These are phyloP conservation scores for Odontomachus brunneus DNA, from an alignment of 1,140 invertebrate species.

Conservation along the genomic window DNA sequence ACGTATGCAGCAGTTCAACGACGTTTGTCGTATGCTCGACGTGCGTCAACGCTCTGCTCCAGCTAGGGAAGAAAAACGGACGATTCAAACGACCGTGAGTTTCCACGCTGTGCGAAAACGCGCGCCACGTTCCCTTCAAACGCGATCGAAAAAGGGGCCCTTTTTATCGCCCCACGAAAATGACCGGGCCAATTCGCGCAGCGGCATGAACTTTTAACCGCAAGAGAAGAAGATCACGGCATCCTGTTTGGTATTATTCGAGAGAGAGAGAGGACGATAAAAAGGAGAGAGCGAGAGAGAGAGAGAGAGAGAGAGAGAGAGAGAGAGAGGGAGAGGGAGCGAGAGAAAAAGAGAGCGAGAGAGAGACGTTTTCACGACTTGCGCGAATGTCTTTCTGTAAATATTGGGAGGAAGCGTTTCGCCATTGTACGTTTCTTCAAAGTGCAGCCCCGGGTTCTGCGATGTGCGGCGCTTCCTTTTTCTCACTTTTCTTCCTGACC, in stretches of 20 bases:
- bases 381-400: constrained; percentile 67
- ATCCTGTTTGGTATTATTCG: constrained; percentile 60
- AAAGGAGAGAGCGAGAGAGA: too few species aligned
- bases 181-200: constrained; percentile 17
- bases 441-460: constrained; percentile 69
- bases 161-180: constrained; percentile 16
- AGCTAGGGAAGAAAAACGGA: too few species aligned
- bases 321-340: background rate
- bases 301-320: constrained; percentile 1
- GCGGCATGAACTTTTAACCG: constrained; percentile 28
- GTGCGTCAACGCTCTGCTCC: too few species aligned
- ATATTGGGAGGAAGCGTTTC: constrained; percentile 70
- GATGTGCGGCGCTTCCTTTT: constrained; percentile 73
- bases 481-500: constrained; percentile 72
- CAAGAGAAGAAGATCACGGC: constrained; percentile 12
- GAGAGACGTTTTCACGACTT: constrained; percentile 46
- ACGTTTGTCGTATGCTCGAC: constrained; percentile 5
- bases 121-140: background rate
- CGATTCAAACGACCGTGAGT: too few species aligned
- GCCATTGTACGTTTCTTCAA: constrained; percentile 74
- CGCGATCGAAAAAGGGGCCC: constrained; percentile 13
- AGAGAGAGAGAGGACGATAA: background rate
- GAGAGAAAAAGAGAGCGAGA: background rate
- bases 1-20: constrained; percentile 8
- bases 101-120: too few species aligned